Conservation (phyloP, 2,113 vertebrate species). For the Triplophysa dalaica region DNA sequence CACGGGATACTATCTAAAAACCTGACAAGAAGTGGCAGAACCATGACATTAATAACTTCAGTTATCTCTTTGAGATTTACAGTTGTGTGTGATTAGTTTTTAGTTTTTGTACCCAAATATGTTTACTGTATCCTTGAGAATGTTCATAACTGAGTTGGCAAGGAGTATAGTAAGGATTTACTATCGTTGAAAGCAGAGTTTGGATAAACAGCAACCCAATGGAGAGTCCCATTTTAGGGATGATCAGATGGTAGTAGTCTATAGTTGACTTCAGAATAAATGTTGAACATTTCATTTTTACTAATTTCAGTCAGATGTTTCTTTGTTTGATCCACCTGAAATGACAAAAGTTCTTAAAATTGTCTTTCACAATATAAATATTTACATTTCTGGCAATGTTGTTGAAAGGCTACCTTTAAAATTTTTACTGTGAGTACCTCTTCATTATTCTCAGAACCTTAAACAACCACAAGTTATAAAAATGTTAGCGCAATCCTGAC, state of each 20-base stretch:
- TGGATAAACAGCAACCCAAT: no score
- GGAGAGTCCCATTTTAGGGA: neutral
- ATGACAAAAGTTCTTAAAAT: neutral
- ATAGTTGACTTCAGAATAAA: neutral
- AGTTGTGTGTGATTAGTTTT: no score
- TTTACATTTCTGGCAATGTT: neutral
- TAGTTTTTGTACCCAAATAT: no score
- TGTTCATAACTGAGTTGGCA: no score
- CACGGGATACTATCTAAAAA: no score
- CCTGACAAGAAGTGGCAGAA: no score
- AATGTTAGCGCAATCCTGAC: neutral
- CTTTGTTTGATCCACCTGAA: neutral
- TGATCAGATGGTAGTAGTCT: neutral
- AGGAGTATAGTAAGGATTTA: neutral
- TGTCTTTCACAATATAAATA: no score
- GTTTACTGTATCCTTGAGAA: no score
- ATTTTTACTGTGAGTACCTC: neutral
- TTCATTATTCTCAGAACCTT: neutral
- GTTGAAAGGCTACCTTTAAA: neutral
- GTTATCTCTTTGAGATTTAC: no score
- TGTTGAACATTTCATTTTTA: neutral
- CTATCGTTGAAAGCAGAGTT: no score
- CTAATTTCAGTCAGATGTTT: slow-evolving; percentile 5
- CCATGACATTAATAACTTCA: no score
- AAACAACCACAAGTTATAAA: neutral